phyloP scores from a whole-genome alignment of 1,140 invertebrate genomes.

The Philopotamus ludificatus region DNA sequence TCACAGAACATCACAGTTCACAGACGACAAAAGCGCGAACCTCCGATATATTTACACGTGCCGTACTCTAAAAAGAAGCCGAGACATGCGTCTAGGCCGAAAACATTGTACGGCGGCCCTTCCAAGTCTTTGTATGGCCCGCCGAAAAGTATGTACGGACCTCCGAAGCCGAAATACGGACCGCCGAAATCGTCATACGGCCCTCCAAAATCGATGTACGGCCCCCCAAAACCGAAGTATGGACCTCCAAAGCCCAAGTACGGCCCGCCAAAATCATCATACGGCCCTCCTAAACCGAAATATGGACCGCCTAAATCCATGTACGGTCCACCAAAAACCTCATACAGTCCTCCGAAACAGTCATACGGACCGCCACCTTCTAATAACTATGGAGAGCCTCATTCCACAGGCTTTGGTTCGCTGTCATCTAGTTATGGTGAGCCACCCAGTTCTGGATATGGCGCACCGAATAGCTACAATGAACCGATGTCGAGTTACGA shows the following conservation, averaged over 20 bases:
- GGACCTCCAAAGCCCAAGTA: constrained; percentile 42
- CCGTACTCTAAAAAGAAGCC: constrained; percentile 36
- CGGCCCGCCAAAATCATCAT: constrained; percentile 32
- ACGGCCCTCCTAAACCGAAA: constrained; percentile 33
- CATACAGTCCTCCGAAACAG: constrained; percentile 36
- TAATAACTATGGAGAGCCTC: constrained; percentile 15
- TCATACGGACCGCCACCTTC: constrained; percentile 35
- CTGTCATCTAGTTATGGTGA: constrained; percentile 27
- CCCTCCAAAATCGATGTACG: constrained; percentile 43
- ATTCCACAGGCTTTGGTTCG: neutral
- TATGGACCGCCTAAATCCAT: constrained; percentile 38
- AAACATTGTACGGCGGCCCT: too few relatives aligned
- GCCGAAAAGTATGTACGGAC: constrained; percentile 41
- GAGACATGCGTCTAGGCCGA: constrained; percentile 34
- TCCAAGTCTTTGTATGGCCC: constrained; percentile 42
- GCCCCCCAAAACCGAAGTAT: constrained; percentile 41
- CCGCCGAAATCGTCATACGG: constrained; percentile 41
- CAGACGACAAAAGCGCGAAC: constrained; percentile 34
- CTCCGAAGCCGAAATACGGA: constrained; percentile 41
- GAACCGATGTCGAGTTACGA: constrained; percentile 26
- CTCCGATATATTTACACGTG: constrained; percentile 26
- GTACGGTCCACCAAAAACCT: constrained; percentile 35
- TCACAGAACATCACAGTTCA: neutral
- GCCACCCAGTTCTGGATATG: constrained; percentile 17
- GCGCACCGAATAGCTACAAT: constrained; percentile 18